Evolutionary conservation across 2,797 vertebrate species (phyloP), one percentile per base, ranked within the genome.

Genomic region (Pipistrellus pipistrellus): DNA sequence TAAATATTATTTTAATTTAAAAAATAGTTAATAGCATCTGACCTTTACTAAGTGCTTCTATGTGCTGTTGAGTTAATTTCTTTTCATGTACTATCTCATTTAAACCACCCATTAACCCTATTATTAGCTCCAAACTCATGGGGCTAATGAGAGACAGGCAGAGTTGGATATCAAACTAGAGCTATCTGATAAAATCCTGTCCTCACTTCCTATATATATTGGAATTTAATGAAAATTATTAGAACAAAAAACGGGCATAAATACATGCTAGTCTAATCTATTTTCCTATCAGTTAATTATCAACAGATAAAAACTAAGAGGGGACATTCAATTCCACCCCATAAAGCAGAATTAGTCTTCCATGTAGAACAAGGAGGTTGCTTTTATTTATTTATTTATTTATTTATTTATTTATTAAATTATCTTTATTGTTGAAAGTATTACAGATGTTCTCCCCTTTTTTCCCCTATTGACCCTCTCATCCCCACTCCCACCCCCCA

Each of bases 1-100:
- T 66, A 71, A 73, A 73, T 90, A 35, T 53, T 94, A 91, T 82
- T 90, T 91, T 88, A 95, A 87, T 64, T 88, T 72, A 2, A 69
- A 84, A 41, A 90, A 66, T n/a, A 71, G 27, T 68, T 68, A 73
- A 64, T 8, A 87, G n/a, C 8, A 92, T 0, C 14, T 68, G 21
- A 90, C 35, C 41, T 94, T 89, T 66, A 44, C 27, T 35, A 30
- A 82, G 55, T n/a, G 41, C 13, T 85, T 90, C 30, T 53, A 44
- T 27, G 11, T 82, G 4, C 15, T 75, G 64, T 27, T 48, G 71
- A 94, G 32, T 81, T 94, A 68, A 77, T 91, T 84, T 90, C 41
- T 77, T 81, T 71, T 9, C 35, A 57, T 3, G 27, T 8, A 85
- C 76, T 73, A 89, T 75, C 87, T 92, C 27, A 80, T 62, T 82